Base-by-base conservation (phyloP, 1,140 invertebrate species). In the Platyura marginata region DNA sequence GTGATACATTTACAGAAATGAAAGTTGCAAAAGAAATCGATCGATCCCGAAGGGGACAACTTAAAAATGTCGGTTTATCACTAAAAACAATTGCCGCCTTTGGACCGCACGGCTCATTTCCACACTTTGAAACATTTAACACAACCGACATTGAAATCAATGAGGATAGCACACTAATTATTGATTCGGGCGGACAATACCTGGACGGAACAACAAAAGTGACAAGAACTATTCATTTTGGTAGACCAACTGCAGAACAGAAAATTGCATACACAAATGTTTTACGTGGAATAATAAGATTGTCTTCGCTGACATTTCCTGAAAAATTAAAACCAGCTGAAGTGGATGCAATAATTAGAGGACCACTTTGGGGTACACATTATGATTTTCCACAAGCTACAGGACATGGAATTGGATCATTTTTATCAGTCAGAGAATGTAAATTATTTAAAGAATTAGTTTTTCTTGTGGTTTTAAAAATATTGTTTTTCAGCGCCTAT, bases 151-250 rank as follows among this genome's bases (percentile, higher is more conserved):
- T 69, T 36, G 50, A 60, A n/a, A 75, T 97, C 4, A 75, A 71
- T 15, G 72, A 68, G 21, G 70, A 75, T 46, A 76, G 72, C 23
- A 75, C 77, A 0, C 49, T 81, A 21, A 68, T 81, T 2, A 69
- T 82, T 35, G 77, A 79, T 48, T 81, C 79, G 1, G 79, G 79
- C 15, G 78, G 78, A 22, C 79, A 82, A 55, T 82, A 81, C 56
- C 63, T 70, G 46, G 87, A 93, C 65, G 91, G 92, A 29, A 95
- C 91, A 1, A 96, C 91, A 1, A 87, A 94, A 54, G 79, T 95
- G 0, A 91, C 92, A 0, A 68, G 93, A 44, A 97, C 92, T 0
- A 25, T 95, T 6, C 88, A 93, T 61, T 86, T 85, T 54, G 89
- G 89, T 1, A 65, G 63, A 13, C 87, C 90, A 1, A 77, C 79